Percentiles rank a stretch among this genome's conserved stretches.
Conservation (phyloP, 1,140 invertebrate genomes). For the Helicorthomorpha holstii region DNA sequence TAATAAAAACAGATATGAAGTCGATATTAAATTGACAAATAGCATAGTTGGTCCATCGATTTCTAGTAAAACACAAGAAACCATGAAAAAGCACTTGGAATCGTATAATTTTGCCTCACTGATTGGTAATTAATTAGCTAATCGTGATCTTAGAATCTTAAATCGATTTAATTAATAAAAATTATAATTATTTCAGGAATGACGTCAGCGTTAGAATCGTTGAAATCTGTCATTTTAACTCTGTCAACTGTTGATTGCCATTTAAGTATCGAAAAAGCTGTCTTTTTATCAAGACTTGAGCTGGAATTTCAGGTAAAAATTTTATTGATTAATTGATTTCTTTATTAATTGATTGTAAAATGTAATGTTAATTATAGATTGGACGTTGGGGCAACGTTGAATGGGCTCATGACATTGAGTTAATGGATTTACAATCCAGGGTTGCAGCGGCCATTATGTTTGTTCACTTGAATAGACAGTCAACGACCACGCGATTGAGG, state of each 20-base stretch:
- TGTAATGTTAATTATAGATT: constrained; percentile 29
- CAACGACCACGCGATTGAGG: too few relatives aligned
- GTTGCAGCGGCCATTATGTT: constrained; percentile 69
- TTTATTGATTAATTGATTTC: neutral
- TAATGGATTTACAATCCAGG: constrained; percentile 59
- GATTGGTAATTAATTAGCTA: constrained; percentile 39
- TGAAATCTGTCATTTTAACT: constrained; percentile 79
- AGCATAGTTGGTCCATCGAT: constrained; percentile 47
- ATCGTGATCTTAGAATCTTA: constrained; percentile 5
- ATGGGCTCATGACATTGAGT: constrained; percentile 81
- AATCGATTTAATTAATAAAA: constrained; percentile 8
- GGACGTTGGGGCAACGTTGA: constrained; percentile 79
- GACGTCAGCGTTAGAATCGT: constrained; percentile 64
- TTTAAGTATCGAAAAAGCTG: constrained; percentile 60
- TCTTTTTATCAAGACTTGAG: constrained; percentile 66
- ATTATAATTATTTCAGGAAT: constrained; percentile 42
- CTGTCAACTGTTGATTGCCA: constrained; percentile 57
- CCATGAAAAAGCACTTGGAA: constrained; percentile 48
- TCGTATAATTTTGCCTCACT: constrained; percentile 60
- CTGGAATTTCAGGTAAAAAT: constrained; percentile 64
- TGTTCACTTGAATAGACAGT: constrained; percentile 35
- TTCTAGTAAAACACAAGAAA: constrained; percentile 41
- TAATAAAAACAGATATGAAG: constrained; percentile 42
- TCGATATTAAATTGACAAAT: constrained; percentile 49
- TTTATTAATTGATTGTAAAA: constrained; percentile 2